Evolutionary conservation across 2,797 vertebrate genomes (phyloP).

Genomic region (Hyperoplus lanceolatus): DNA sequence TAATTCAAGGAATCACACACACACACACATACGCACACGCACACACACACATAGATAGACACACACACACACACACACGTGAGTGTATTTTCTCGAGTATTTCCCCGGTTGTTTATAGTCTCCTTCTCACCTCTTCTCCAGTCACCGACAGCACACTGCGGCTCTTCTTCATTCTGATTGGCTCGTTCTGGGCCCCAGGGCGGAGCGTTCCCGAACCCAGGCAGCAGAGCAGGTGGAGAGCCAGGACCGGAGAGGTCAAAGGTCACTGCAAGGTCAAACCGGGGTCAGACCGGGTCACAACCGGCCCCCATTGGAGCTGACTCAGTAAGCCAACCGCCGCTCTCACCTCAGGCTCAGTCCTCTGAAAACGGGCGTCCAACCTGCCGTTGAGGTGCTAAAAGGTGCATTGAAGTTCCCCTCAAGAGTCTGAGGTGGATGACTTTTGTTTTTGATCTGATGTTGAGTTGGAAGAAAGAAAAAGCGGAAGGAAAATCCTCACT

Average conservation of each 20-base stretch:
- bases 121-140: slow-evolving; percentile 81
- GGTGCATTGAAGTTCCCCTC: slow-evolving; percentile 50
- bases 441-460: slow-evolving; percentile 13
- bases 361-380: slow-evolving; percentile 26
- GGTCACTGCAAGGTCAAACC: slow-evolving; percentile 82
- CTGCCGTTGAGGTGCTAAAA: slow-evolving; percentile 25
- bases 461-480: slow-evolving; percentile 11
- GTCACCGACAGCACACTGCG: slow-evolving; percentile 85
- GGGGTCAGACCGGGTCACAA: slow-evolving; percentile 80
- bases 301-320: slow-evolving; percentile 81
- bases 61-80: no score
- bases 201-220: slow-evolving; percentile 87
- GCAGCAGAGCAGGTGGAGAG: slow-evolving; percentile 87
- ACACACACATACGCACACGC: neutral
- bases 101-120: slow-evolving; percentile 20
- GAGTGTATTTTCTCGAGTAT: neutral
- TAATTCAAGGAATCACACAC: slow-evolving; percentile 17
- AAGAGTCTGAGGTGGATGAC: slow-evolving; percentile 8
- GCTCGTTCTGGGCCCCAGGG: slow-evolving; percentile 86
- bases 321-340: slow-evolving; percentile 59
- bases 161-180: slow-evolving; percentile 87
- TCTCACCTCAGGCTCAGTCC: slow-evolving; percentile 28
- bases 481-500: slow-evolving; percentile 19
- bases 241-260: slow-evolving; percentile 85
- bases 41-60: no score